Evolutionary conservation across 2,888 invertebrate genomes (phyloP), one percentile per base, ranked within the genome.

Genomic region (Cheilosia variabilis): DNA sequence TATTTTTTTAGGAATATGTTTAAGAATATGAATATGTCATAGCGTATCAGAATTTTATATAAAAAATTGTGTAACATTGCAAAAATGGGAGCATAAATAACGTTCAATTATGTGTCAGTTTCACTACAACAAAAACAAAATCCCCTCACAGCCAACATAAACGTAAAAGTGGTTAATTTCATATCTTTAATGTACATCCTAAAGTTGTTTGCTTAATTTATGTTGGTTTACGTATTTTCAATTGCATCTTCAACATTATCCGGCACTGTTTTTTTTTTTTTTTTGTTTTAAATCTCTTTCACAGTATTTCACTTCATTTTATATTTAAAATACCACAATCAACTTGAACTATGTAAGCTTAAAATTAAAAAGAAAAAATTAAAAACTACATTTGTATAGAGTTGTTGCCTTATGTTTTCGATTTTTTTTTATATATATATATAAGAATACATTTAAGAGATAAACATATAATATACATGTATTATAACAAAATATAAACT

Each of bases 401-500:
- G 52, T 62, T 58, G 27, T 66, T 65, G 50, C 47, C 50, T 52
- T 66, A 19, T 52, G 50, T 52, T 65, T 66, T 41, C n/a, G 31
- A 31, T 45, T 63, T 34, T 53, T 66, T 58, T 66, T 66, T 41
- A n/a, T 63, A 47, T 65, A 3, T 55, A 62, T 71, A 58, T 72
- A 79, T 57, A 65, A 72, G 58, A 66, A 66, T 77, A 82, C 71
- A 72, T 62, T 79, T 58, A 75, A 84, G 71, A 80, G 43, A 31
- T 80, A 84, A 84, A 84, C 84, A 79, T 84, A 65, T 73, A 84
- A 66, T 68, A 62, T 71, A 84, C 79, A 76, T 37, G 43, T 71
- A 82, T 77, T 80, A 62, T 79, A 58, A 52, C 68, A 75, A 53
- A 57, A 47, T 71, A 75, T 79, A 79, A 57, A 63, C 41, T 73